Evolutionary conservation across 2,113 vertebrate species (phyloP).

Genomic region (Pelecanus crispus): DNA sequence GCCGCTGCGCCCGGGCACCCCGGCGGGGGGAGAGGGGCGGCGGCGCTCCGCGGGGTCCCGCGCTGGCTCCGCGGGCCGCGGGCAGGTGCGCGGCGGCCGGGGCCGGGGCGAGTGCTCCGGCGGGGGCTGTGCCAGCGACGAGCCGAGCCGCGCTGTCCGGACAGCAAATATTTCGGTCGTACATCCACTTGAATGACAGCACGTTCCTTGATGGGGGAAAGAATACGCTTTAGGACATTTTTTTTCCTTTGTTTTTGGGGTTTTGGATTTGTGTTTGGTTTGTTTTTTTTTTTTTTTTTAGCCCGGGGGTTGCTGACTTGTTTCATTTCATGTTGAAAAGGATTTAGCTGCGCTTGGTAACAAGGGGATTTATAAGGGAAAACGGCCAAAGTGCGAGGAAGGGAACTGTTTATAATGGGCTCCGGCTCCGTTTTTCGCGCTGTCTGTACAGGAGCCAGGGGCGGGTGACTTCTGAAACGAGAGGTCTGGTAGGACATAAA

Average conservation of each 20-base stretch:
- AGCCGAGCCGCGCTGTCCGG: conserved; percentile 21
- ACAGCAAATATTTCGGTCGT: conserved; percentile 11
- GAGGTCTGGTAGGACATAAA: not conserved
- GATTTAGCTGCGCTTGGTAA: not conserved
- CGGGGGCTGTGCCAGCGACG: not conserved
- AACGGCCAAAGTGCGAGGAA: not conserved
- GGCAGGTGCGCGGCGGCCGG: not conserved
- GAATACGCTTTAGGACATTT: not conserved
- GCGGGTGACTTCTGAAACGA: too few relatives aligned
- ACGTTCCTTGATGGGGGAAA: not conserved
- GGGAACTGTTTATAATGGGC: not conserved
- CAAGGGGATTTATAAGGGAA: not conserved
- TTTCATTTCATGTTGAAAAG: not conserved
- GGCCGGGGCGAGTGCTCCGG: not conserved
- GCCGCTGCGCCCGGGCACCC: not conserved
- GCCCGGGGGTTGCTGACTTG: not conserved
- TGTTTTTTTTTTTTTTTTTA: not conserved
- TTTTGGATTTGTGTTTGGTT: not conserved
- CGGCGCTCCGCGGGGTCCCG: not conserved
- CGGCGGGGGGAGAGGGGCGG: too few relatives aligned
- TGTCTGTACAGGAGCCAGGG: not conserved
- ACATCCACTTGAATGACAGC: not conserved
- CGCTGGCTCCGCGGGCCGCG: not conserved
- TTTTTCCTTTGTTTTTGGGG: not conserved
- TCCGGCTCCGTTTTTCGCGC: not conserved